These are phyloP conservation scores for Melanotaenia pygmaea DNA, from an alignment of 2,797 vertebrate species.

Conservation along the genomic window DNA sequence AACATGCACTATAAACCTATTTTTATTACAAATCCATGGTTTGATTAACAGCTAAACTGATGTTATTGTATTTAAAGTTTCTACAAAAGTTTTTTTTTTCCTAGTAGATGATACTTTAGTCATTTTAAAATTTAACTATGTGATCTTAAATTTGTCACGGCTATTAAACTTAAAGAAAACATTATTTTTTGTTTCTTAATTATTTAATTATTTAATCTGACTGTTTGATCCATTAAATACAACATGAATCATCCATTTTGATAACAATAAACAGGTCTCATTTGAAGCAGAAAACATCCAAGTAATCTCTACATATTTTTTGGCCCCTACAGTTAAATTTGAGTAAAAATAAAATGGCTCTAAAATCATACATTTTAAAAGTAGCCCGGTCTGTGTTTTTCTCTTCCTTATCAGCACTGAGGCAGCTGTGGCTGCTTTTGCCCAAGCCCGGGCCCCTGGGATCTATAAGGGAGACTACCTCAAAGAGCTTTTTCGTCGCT, in stretches of 20 bases:
- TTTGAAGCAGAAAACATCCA: background rate
- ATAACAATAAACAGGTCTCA: background rate
- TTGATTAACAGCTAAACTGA: too few relatives aligned
- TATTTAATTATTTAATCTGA: too few relatives aligned
- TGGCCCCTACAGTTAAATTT: background rate
- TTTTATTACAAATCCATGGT: too few relatives aligned
- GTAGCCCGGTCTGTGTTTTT: background rate
- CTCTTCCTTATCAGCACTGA: constrained; percentile 85
- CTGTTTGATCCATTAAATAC: background rate
- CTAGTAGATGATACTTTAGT: too few relatives aligned
- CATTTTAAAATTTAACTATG: background rate
- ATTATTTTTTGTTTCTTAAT: too few relatives aligned
- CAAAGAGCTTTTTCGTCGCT: constrained; percentile 96
- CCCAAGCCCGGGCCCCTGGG: constrained; percentile 92
- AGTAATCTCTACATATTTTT: background rate
- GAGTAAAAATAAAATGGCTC: background rate
- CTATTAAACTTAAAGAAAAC: too few relatives aligned
- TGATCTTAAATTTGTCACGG: too few relatives aligned
- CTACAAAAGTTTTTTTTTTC: too few relatives aligned
- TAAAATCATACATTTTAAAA: background rate
- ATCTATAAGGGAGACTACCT: constrained; percentile 99
- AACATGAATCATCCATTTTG: background rate
- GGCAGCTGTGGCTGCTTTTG: constrained; percentile 93
- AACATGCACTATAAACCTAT: too few relatives aligned
- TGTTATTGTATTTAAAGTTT: too few relatives aligned